A percentile compares a stretch with the other conserved stretches of the same genome.
Conservation (phyloP, 2,113 vertebrate species). For the Atrichornis clamosus region DNA sequence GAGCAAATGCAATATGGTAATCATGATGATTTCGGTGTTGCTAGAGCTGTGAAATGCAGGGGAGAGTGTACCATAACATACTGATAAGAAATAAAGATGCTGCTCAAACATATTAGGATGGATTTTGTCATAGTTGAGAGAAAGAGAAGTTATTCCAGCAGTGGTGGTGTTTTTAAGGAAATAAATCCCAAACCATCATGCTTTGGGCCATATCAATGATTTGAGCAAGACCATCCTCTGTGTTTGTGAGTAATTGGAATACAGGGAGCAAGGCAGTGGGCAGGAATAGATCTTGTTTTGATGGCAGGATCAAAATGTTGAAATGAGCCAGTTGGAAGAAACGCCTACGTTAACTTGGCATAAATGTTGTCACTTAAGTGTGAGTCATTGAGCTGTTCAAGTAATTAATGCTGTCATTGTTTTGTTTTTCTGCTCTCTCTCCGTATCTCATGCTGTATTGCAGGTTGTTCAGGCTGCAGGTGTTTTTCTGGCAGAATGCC, state of each 20-base stretch:
- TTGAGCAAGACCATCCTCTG: not conserved
- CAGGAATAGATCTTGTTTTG: not conserved
- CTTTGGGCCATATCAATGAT: not conserved
- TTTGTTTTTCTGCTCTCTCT: not conserved
- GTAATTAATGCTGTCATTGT: slow-evolving; percentile 14
- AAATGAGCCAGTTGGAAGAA: not conserved
- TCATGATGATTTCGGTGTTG: not conserved
- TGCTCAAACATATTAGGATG: not conserved
- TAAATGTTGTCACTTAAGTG: not conserved
- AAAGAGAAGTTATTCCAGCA: not conserved
- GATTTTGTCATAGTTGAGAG: not conserved
- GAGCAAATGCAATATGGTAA: not conserved
- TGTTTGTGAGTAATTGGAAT: not conserved
- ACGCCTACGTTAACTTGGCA: not conserved
- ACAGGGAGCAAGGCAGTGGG: not conserved
- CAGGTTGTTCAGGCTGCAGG: slow-evolving; percentile 11
- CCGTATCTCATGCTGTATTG: not conserved
- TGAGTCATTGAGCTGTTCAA: not conserved
- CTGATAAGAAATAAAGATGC: not conserved
- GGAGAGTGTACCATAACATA: not conserved
- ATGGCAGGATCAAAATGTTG: not conserved
- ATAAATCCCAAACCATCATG: not conserved
- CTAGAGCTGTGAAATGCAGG: not conserved
- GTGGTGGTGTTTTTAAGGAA: not conserved
- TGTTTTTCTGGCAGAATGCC: slow-evolving; percentile 39